Percentiles rank a stretch among this genome's conserved stretches.
phyloP scores from a whole-genome alignment of 53 echinoderm and acorn worm genomes.

The Pentamera pediparva region DNA sequence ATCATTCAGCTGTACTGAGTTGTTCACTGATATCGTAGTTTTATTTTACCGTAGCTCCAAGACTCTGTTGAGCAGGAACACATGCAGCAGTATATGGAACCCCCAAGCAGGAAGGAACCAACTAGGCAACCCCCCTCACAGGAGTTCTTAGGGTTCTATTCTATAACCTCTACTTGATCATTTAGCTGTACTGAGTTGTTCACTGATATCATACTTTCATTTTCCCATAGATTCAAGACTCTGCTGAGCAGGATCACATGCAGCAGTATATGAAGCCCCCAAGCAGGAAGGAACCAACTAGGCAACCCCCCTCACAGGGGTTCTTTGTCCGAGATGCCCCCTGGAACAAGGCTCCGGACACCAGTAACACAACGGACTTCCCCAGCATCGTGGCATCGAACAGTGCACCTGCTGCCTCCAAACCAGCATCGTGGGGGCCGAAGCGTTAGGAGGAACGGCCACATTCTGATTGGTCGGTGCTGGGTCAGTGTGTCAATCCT shows the following conservation, averaged over 20 bases:
- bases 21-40: neutral
- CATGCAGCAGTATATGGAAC: conserved; percentile 68
- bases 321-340: conserved; percentile 80
- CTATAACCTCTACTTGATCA: too few species aligned
- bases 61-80: conserved; percentile 70
- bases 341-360: conserved; percentile 89
- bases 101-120: conserved; percentile 56
- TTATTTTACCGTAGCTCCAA: conserved; percentile 52
- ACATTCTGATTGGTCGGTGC: too few species aligned
- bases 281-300: conserved; percentile 42
- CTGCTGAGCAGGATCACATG: conserved; percentile 59
- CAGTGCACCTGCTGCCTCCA: neutral
- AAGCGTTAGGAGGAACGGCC: conserved; percentile 10
- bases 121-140: conserved; percentile 8
- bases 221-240: conserved; percentile 69
- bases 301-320: conserved; percentile 30
- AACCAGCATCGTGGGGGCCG: conserved; percentile 25
- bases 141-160: conserved; percentile 64
- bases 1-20: neutral
- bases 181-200: neutral
- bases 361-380: conserved; percentile 80
- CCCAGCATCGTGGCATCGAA: conserved; percentile 69
- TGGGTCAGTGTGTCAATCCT: too few species aligned
- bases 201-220: neutral
- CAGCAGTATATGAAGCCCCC: conserved; percentile 75